phyloP scores from a whole-genome alignment of 2,888 invertebrate species.

The Odiellus spinosus region DNA sequence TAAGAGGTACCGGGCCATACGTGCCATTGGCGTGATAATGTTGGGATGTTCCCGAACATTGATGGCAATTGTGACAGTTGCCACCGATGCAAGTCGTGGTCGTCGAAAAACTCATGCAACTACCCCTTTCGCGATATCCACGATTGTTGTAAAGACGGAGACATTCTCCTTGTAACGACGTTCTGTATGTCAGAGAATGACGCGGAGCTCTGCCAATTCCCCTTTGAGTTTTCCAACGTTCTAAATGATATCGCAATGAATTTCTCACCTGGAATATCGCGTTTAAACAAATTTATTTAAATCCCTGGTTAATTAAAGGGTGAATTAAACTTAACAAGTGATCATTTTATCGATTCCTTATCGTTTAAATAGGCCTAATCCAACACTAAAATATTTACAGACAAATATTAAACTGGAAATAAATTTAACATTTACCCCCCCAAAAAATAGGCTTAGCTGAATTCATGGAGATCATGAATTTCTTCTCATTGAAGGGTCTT shows the following conservation, averaged over 20 bases:
- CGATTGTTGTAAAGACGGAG: conserved; percentile 14
- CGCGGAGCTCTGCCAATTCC: conserved; percentile 16
- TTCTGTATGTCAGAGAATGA: conserved; percentile 13
- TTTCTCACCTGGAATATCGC: conserved; percentile 38
- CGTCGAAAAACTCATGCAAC: conserved; percentile 15
- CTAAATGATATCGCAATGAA: conserved; percentile 62
- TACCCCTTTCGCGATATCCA: conserved; percentile 11
- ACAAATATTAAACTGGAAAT: too few species aligned
- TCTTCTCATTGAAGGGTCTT: too few species aligned
- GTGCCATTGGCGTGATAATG: conserved; percentile 13
- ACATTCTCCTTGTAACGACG: conserved; percentile 11
- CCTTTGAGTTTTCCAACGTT: conserved; percentile 47
- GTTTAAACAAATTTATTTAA: not conserved
- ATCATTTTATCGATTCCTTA: too few species aligned
- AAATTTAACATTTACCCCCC: not conserved
- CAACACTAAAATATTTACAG: too few species aligned
- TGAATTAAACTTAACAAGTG: too few species aligned
- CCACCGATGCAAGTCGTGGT: conserved; percentile 13
- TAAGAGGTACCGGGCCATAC: conserved; percentile 10
- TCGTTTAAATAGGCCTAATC: too few species aligned
- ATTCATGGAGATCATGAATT: too few species aligned
- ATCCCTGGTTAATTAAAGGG: not conserved
- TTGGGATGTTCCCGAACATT: not conserved
- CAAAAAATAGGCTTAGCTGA: too few species aligned
- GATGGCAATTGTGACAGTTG: conserved; percentile 11